Evolutionary conservation across 2,113 vertebrate species (phyloP).

Genomic region (Bufo bufo): DNA sequence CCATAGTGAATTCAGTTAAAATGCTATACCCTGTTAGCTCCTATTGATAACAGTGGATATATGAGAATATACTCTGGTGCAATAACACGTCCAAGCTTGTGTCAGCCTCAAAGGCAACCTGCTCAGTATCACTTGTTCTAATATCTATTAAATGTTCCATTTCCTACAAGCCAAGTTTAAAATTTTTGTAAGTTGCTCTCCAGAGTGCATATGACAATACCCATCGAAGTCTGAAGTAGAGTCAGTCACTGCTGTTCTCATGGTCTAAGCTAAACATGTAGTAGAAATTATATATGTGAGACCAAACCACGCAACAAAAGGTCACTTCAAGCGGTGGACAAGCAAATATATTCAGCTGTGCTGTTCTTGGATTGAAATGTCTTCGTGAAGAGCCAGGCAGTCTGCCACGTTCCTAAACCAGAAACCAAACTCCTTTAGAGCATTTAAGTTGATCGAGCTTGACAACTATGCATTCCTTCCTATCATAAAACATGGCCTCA

Average conservation of each 20-base stretch:
- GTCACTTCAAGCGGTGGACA: constrained; percentile 48
- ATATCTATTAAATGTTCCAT: neutral
- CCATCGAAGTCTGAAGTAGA: neutral
- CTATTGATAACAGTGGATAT: neutral
- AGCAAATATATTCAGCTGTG: constrained; percentile 30
- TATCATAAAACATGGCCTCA: constrained; percentile 38
- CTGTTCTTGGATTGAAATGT: constrained; percentile 40
- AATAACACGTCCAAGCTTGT: neutral
- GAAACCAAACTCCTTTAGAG: constrained; percentile 33
- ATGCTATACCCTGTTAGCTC: neutral
- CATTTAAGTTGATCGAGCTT: constrained; percentile 33
- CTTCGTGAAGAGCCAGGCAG: constrained; percentile 24
- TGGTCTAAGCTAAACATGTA: neutral
- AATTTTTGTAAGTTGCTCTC: neutral
- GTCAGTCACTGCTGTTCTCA: neutral
- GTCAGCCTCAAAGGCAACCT: neutral
- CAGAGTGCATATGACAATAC: neutral
- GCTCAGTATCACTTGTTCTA: neutral
- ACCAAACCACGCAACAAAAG: constrained; percentile 25
- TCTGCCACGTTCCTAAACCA: constrained; percentile 15
- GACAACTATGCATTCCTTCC: constrained; percentile 33
- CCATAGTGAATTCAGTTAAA: neutral
- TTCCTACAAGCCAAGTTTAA: neutral
- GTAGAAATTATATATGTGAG: constrained; percentile 27
- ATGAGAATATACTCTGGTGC: neutral